Base-by-base conservation (phyloP, 2,888 invertebrate species). In the Andrena hattorfiana region DNA sequence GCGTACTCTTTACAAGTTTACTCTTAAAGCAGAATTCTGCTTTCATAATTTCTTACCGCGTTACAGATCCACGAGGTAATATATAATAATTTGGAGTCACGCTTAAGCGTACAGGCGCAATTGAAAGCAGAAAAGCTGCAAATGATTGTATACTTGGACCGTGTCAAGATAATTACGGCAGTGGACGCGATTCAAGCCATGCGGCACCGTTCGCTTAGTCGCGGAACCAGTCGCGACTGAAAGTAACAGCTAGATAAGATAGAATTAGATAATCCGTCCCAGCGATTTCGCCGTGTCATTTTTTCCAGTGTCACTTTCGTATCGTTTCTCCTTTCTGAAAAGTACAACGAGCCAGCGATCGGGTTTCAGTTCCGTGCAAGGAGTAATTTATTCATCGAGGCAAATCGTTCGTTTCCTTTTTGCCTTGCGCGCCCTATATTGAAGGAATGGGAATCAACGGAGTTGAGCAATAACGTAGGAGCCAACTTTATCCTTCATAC, bases 171-270 rank as follows among this genome's bases (percentile, higher is more conserved):
- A 87, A 87, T 87, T 80, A 59, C 32, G 69, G 62, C 54, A 51
- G 26, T 68, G 75, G 66, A 69, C 66, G 71, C 49, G 69, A 56
- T 62, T 72, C 56, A 62, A 69, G 42, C 69, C 62, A 64, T 59
- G 51, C 54, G 42, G 60, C 66, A 42, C 32, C 23, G 32, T 81
- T 60, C 42, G 69, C 66, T 16, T 76, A 78, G 77, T 68, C 63
- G 77, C 42, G 72, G 42, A 83, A 87, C 87, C 87, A 87, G 85
- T 86, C 75, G 54, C 16, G 63, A 54, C 74, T 80, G 87, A 86
- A 87, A 87, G 87, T 80, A 82, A 83, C 76, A 74, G 70, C 64
- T 30, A 77, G 66, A 84, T 85, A 87, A 87, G 87, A 84, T 59
- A 35, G 69, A 83, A 86, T 88, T 86, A 86, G 87, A 87, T 88